Evolutionary conservation across 2,888 invertebrate species (phyloP), one percentile per base, ranked within the genome.

Genomic region (Marronus borbonicus): DNA sequence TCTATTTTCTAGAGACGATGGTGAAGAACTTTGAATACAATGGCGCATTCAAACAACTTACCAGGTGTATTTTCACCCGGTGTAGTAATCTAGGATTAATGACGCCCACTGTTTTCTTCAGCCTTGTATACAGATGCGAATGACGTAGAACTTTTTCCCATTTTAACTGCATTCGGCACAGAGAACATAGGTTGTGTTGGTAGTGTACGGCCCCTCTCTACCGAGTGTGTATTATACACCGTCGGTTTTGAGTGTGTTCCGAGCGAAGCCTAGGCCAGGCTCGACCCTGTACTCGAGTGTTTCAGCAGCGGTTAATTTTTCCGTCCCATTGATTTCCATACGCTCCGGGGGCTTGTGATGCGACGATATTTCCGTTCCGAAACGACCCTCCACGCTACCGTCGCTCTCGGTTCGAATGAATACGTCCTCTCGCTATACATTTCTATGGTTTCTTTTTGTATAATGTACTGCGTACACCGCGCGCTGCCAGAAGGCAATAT

Each of bases 271-370:
- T 31, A 55, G 36, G 70, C 39, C 55, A 52, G 52, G 28, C 36
- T 55, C 49, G 14, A 31, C 52, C 10, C 50, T 20, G 50, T 50
- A 52, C 52, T 36, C 70, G 36, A 70, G 36, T 58, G 70, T 70
- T 70, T 58, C 70, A 70, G 55, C 70, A 36, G 17, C 52, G 52
- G 70, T 70, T 70, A 70, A 70, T 70, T 70, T 70, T 70, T 70
- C 70, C 70, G 70, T 70, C 58, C 58, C 70, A 70, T 70, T 58
- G 70, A 70, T 70, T 70, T 70, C 70, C 70, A 70, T 70, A 70
- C 70, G 70, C 70, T 70, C 39, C 70, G 70, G 70, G 70, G 36
- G 55, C 49, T 55, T 70, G n/a, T 31, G 70, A 52, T 52, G 52
- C 17, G 17, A 31, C 70, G 70, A 70, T 70, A 70, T 70, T 70